phyloP scores from a whole-genome alignment of 2,113 vertebrate genomes.

The Takifugu flavidus region DNA sequence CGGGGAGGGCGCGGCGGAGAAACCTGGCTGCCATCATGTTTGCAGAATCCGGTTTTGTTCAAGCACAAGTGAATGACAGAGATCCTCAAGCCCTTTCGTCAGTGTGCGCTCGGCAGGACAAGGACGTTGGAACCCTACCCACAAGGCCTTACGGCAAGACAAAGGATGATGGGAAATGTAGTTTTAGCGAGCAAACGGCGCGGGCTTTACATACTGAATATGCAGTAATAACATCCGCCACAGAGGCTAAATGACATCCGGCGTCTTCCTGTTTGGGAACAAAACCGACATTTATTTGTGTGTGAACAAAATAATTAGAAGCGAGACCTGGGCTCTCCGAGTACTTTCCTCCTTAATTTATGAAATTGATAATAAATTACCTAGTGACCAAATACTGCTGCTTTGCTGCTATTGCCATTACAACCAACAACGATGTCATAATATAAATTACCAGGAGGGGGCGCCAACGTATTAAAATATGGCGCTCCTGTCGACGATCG shows the following conservation, averaged over 20 bases:
- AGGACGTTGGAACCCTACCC: conserved; percentile 71
- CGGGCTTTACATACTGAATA: no score
- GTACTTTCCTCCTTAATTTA: no score
- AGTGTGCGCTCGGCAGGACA: conserved; percentile 59
- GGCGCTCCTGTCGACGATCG: background rate
- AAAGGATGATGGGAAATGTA: conserved; percentile 54
- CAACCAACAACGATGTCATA: no score
- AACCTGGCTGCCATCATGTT: conserved; percentile 76
- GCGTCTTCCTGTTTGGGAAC: no score
- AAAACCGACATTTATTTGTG: no score
- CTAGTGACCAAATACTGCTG: no score
- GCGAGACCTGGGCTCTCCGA: no score
- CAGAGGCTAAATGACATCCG: no score
- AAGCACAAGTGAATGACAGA: conserved; percentile 41
- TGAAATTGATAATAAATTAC: no score
- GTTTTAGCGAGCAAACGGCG: conserved; percentile 19
- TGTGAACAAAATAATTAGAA: no score
- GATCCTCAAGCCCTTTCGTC: conserved; percentile 38
- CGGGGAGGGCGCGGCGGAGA: conserved; percentile 68
- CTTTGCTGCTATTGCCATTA: no score
- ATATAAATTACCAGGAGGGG: background rate
- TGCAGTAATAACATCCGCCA: no score
- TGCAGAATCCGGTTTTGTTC: conserved; percentile 19
- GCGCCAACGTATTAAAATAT: background rate
- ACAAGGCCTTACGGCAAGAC: conserved; percentile 23